Base-by-base conservation (phyloP, 2,113 vertebrate genomes). In the Odontophorus gujanensis region DNA sequence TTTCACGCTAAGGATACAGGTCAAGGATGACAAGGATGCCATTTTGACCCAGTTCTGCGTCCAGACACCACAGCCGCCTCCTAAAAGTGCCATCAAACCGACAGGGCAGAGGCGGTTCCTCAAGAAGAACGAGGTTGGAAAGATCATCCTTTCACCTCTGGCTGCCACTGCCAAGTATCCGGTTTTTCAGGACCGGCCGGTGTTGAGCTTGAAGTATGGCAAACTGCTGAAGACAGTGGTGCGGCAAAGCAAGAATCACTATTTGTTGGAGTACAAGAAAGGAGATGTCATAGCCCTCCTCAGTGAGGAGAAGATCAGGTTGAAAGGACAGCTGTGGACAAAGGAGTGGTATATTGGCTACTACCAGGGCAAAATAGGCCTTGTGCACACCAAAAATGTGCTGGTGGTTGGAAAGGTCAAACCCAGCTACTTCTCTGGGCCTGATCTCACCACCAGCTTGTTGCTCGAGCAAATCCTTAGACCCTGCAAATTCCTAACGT, bases 271-370 rank as follows among this genome's bases (percentile, higher is more conserved):
- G 85, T 99, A 99, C 93, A 98, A 98, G 96, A 99, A 99, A 94
- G 99, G 99, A 7, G 99, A 99, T 2, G 94, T 98, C 76, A 89
- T 99, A 5, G 98, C 98, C 13, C 97, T 99, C 76, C 95, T 99
- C 72, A 99, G 98, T 57, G 99, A 99, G 88, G 99, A 99, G 97
- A 99, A 98, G 95, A 98, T 99, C 90, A 98, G 97, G 84, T 97
- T 99, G 34, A 99, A 98, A 89, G 99, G 99, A 2, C 99, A 99
- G 87, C 96, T 99, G 81, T 99, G 99, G 99, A 99, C 98, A 62
- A 99, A 99, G 91, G 99, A 99, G 91, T 99, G 99, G 99, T 99
- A 99, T 87, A 98, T 99, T 15, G 99, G 98, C 79, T 99, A 99
- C 96, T 99, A 99, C 96, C 99, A 99, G 95, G 99, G 99, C 20